Percentiles rank a stretch among this genome's conserved stretches.
These are phyloP conservation scores for Calameuta filiformis DNA, from an alignment of 2,888 invertebrate species.

Conservation along the genomic window DNA sequence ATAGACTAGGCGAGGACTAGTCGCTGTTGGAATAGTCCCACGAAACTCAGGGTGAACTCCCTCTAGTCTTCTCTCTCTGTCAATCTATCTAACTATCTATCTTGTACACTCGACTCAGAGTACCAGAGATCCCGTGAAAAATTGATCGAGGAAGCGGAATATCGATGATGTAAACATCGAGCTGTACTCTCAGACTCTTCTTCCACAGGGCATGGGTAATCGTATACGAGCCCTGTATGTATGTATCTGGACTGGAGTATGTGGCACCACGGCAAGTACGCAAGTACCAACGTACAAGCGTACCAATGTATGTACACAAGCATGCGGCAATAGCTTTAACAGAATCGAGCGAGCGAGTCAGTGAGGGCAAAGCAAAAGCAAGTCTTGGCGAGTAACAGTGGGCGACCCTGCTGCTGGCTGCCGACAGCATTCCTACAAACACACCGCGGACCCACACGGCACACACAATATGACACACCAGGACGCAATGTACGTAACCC, in stretches of 20 bases:
- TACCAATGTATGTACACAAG: neutral
- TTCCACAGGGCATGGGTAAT: neutral
- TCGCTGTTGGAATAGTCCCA: neutral
- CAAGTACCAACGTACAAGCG: neutral
- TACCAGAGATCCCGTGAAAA: neutral
- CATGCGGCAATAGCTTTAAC: conserved; percentile 12
- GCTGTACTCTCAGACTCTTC: neutral
- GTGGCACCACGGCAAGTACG: neutral
- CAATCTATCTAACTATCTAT: no score
- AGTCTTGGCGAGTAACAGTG: conserved; percentile 51
- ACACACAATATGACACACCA: conserved; percentile 30
- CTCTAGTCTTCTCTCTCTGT: neutral
- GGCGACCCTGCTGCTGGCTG: conserved; percentile 53
- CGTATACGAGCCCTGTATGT: neutral
- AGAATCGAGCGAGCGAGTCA: conserved; percentile 16
- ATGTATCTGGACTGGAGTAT: neutral
- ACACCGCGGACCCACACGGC: conserved; percentile 37
- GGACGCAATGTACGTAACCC: conserved; percentile 22
- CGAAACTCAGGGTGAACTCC: neutral
- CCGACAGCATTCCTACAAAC: conserved; percentile 56
- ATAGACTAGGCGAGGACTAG: neutral
- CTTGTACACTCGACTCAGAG: neutral
- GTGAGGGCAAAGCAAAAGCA: conserved; percentile 42
- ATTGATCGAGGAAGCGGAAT: neutral
- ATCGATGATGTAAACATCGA: neutral